Percentiles rank a stretch among this genome's conserved stretches.
These are phyloP conservation scores for Cherax destructor DNA, from an alignment of 1,140 invertebrate genomes.

Conservation along the genomic window DNA sequence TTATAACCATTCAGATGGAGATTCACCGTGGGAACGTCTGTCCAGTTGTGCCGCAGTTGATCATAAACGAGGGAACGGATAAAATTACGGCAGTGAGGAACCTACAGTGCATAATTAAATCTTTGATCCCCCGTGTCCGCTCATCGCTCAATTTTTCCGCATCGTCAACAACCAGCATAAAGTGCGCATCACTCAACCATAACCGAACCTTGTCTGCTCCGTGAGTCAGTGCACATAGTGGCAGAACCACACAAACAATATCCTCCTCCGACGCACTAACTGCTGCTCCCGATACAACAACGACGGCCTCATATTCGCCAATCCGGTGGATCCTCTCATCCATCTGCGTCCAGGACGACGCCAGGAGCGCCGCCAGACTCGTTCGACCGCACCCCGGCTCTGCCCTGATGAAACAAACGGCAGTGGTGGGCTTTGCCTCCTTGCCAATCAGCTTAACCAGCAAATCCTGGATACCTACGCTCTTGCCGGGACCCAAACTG, in stretches of 20 bases:
- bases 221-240: neutral
- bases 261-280: neutral
- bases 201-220: neutral
- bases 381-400: neutral
- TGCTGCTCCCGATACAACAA: neutral
- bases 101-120: neutral
- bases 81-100: neutral
- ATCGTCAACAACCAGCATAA: neutral
- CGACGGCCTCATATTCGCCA: neutral
- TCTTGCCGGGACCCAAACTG: neutral
- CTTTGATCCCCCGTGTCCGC: neutral
- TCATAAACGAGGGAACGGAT: neutral
- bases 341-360: neutral
- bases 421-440: neutral
- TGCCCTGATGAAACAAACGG: neutral
- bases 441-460: neutral
- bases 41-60: neutral
- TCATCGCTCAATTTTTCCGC: neutral
- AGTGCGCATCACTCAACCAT: neutral
- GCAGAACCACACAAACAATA: neutral
- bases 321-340: neutral
- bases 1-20: slow-evolving; percentile 26
- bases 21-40: neutral
- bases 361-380: neutral
- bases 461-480: neutral